Percentiles rank a stretch among this genome's conserved stretches.
Conservation (phyloP, 2,113 vertebrate genomes). For the Synchiropus splendidus region DNA sequence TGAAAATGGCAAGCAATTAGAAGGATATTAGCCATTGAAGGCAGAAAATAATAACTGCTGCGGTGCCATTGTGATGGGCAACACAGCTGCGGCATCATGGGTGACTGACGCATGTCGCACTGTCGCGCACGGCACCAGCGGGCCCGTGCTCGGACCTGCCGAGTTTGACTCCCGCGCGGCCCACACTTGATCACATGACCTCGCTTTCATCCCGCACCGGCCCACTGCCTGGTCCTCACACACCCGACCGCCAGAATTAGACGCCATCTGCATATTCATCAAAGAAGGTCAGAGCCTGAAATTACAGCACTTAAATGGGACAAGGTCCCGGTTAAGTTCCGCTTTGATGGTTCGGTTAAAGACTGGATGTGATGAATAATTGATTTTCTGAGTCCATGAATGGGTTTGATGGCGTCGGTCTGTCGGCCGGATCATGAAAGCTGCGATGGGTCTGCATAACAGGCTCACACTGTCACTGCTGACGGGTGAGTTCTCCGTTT, state of each 20-base stretch:
- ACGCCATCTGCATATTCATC: conserved; percentile 7
- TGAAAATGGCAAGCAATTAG: conserved; percentile 56
- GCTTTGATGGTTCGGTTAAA: too few species aligned
- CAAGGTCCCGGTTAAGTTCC: too few species aligned
- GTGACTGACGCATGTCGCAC: too few species aligned
- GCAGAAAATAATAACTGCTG: conserved; percentile 58
- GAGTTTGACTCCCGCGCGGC: not conserved
- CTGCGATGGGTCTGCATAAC: too few species aligned
- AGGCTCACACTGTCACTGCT: too few species aligned
- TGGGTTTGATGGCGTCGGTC: too few species aligned
- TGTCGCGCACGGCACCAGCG: not conserved
- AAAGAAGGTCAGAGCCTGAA: conserved; percentile 1
- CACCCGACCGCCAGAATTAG: too few species aligned
- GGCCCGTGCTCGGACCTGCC: not conserved
- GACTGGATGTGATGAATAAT: too few species aligned
- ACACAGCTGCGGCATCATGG: conserved; percentile 45
- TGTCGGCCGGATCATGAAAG: too few species aligned
- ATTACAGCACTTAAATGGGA: not conserved
- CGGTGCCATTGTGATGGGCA: conserved; percentile 47
- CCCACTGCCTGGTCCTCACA: not conserved
- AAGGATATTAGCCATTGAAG: conserved; percentile 57
- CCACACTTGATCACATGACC: conserved; percentile 14
- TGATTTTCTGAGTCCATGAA: too few species aligned
- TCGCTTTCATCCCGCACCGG: conserved; percentile 13
- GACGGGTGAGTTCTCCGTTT: too few species aligned